A percentile compares a stretch with the other conserved stretches of the same genome.
Conservation (phyloP, 2,888 invertebrate species). For the Labia minor region DNA sequence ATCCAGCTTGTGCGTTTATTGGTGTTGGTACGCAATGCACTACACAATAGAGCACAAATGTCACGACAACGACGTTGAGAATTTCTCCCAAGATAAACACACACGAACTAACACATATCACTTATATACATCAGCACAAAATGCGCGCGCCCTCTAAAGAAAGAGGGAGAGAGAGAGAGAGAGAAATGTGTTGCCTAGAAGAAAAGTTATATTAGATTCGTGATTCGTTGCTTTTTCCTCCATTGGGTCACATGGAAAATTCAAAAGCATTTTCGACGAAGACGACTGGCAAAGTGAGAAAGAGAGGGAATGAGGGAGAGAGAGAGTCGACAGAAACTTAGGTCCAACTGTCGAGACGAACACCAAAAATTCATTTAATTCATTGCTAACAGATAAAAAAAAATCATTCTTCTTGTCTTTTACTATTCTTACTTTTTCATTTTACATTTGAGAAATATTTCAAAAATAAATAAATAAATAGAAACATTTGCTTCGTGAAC, state of each 20-base stretch:
- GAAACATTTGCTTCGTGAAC: no score
- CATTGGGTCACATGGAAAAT: conserved; percentile 6
- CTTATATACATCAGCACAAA: conserved; percentile 4
- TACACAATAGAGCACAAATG: conserved; percentile 7
- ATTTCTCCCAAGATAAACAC: conserved; percentile 13
- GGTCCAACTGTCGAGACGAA: not conserved
- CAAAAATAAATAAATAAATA: no score
- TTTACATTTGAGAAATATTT: no score
- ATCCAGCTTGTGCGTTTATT: not conserved
- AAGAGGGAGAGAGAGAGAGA: not conserved
- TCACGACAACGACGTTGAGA: conserved; percentile 13
- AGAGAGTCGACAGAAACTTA: not conserved
- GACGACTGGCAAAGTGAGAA: not conserved
- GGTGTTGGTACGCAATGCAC: not conserved
- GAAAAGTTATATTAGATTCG: conserved; percentile 13
- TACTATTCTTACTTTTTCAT: no score
- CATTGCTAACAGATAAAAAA: not conserved
- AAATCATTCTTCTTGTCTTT: no score
- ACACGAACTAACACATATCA: not conserved
- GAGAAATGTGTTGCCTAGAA: not conserved
- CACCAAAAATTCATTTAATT: conserved; percentile 7
- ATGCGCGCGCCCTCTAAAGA: no score
- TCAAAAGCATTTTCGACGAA: not conserved
- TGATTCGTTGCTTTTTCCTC: not conserved
- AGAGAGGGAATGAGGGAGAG: no score